Conservation (phyloP, 2,113 vertebrate species). For the Oreochromis tanganicae region DNA sequence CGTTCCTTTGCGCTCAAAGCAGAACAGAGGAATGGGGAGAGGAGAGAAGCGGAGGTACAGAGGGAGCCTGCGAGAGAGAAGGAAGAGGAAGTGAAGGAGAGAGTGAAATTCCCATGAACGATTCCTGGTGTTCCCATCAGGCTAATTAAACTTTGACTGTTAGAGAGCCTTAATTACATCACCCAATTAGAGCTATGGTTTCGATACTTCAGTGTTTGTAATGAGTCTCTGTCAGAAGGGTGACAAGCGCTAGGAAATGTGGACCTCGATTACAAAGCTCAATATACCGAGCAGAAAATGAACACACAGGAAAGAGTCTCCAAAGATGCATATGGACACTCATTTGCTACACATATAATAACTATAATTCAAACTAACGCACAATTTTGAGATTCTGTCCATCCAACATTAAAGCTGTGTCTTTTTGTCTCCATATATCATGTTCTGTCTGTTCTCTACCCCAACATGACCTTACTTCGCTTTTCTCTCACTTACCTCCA, state of each 20-base stretch:
- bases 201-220: constrained; percentile 41
- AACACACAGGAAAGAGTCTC: not conserved
- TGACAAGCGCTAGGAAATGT: not conserved
- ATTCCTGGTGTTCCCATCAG: constrained; percentile 44
- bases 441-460: not conserved
- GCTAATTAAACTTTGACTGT: constrained; percentile 70
- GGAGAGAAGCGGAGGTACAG: not conserved
- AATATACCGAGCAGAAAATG: not conserved
- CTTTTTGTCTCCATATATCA: not conserved
- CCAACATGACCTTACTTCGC: not conserved
- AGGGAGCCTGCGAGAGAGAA: not conserved
- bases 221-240: constrained; percentile 41
- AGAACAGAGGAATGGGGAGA: not conserved
- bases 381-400: not conserved
- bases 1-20: constrained; percentile 41
- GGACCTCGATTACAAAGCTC: constrained; percentile 4
- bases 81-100: not conserved
- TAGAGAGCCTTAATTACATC: constrained; percentile 66
- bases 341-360: not conserved
- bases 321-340: not conserved
- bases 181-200: constrained; percentile 52
- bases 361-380: not conserved
- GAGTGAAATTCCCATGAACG: constrained; percentile 21
- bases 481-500: not conserved
- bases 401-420: not conserved